A percentile compares a stretch with the other conserved stretches of the same genome.
Conservation (phyloP, 2,797 vertebrate species). For the Dipus sagitta region DNA sequence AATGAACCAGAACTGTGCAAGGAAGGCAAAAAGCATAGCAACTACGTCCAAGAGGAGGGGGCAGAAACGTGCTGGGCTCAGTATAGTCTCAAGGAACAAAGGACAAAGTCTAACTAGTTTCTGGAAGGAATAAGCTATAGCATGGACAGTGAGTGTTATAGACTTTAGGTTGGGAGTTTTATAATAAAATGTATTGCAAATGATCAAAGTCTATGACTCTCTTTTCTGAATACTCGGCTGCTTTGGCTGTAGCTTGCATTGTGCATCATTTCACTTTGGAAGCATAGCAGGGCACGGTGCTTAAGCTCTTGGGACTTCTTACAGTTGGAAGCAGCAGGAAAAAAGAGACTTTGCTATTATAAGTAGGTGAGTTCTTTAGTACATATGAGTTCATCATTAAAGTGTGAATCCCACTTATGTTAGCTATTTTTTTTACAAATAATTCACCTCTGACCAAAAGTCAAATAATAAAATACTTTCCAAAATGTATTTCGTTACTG, state of each 20-base stretch:
- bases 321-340: neutral
- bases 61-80: neutral
- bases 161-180: conserved; percentile 8
- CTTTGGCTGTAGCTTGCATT: conserved; percentile 5
- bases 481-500: conserved; percentile 28
- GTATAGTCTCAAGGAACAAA: neutral
- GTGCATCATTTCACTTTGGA: neutral
- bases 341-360: neutral
- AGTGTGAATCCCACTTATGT: neutral
- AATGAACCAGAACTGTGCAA: neutral
- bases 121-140: neutral
- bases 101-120: neutral
- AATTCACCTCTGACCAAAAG: conserved; percentile 45
- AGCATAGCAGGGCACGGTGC: neutral
- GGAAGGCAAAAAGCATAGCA: neutral
- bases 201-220: neutral
- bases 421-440: conserved; percentile 10
- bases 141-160: neutral
- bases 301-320: neutral
- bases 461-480: neutral
- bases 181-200: conserved; percentile 29
- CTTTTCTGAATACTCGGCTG: neutral
- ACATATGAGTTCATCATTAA: neutral
- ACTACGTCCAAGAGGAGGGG: too few species aligned
- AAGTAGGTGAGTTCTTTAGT: neutral